phyloP scores from a whole-genome alignment of 2,113 vertebrate species.

The Dromiciops gliroides region DNA sequence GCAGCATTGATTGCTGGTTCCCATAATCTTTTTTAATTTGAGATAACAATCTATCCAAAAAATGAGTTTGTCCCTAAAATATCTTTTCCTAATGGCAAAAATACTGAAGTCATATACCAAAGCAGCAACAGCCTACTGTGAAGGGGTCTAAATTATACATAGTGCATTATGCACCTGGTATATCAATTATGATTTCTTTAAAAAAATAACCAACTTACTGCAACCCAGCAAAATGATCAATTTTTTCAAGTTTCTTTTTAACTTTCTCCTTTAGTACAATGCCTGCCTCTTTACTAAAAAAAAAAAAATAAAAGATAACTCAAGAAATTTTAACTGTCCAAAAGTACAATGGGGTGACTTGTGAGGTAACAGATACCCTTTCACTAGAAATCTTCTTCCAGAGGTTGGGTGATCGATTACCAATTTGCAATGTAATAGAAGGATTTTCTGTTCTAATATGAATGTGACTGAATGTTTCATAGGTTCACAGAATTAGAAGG shows the following conservation, averaged over 20 bases:
- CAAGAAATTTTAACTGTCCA: neutral
- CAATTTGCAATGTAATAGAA: neutral
- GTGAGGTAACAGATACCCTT: neutral
- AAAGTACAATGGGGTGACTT: neutral
- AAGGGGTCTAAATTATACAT: conserved; percentile 78
- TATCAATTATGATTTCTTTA: conserved; percentile 62
- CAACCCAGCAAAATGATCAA: conserved; percentile 71
- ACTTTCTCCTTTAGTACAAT: neutral
- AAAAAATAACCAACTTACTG: conserved; percentile 36
- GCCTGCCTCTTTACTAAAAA: neutral
- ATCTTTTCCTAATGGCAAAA: conserved; percentile 81
- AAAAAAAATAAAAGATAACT: neutral
- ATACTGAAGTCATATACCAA: conserved; percentile 78
- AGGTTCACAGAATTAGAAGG: neutral
- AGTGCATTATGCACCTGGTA: conserved; percentile 75
- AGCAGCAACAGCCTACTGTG: conserved; percentile 70
- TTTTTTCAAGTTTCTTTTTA: conserved; percentile 47
- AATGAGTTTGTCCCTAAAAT: conserved; percentile 81
- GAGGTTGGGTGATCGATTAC: neutral
- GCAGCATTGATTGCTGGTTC: conserved; percentile 79
- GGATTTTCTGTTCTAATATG: neutral
- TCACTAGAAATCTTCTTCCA: neutral
- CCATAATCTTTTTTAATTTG: conserved; percentile 82
- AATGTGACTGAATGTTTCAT: neutral
- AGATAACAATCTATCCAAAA: conserved; percentile 82